Evolutionary conservation across 2,797 vertebrate species (phyloP), one percentile per base, ranked within the genome.

Genomic region (Anguilla megastoma): DNA sequence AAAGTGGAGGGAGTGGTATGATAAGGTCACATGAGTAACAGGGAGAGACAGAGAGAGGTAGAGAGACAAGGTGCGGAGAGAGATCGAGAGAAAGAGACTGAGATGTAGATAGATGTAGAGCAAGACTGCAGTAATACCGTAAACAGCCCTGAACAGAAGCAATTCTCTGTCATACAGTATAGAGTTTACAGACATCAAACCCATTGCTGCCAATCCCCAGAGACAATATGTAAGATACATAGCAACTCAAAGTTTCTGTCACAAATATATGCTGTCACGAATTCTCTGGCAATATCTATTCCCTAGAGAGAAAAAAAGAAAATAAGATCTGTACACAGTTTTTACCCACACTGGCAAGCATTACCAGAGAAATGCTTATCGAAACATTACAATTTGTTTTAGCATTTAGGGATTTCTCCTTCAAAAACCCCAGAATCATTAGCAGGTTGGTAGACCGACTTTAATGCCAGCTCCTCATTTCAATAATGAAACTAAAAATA

Each of bases 11-110:
- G 16, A 63, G 58, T 14, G 16, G 58, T 24, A 63, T 63, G 58
- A 63, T 63, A 24, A 52, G 50, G 50, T 52, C 50, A 52, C 41
- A 45, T 45, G 41, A 45, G 41, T 45, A 10, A 69, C 12, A 86
- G 63, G 16, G 85, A 12, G 24, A 1, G 2, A 69, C 18, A 86
- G 94, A 94, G 97, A 96, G 33, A 33, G 18, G 24, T 36, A 45
- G 16, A 58, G 3, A 58, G 54, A 60, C 7, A 84, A 63, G 69
- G 52, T 12, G 21, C 83, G 69, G 33, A 85, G 66, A 93, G 88
- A 91, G 91, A 93, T 92, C 60, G 16, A 10, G 88, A 91, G 92
- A 93, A 93, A 74, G 45, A 24, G 45, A n/a, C 27, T 50, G 79
- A 24, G 45, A 50, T 21, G 10, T 45, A 71, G 6, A 45, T 24